Evolutionary conservation across 2,888 invertebrate genomes (phyloP), one percentile per base, ranked within the genome.

Genomic region (Abrostola tripartita): DNA sequence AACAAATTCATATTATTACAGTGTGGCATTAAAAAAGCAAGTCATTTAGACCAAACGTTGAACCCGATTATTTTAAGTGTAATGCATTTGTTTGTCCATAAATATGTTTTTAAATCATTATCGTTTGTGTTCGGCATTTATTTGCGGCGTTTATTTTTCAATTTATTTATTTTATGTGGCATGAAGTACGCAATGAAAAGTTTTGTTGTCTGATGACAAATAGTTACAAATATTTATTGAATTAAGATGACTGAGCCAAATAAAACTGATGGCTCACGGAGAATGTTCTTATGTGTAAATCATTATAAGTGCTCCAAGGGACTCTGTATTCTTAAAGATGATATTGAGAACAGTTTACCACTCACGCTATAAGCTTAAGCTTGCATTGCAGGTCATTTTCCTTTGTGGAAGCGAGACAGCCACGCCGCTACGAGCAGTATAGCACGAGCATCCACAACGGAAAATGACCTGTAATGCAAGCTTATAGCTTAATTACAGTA

Each of bases 221-320:
- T 51, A 56, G 38, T 52, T 61, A n/a, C 37, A 37, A 53, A 47
- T 2, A 55, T 53, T 56, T 60, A 59, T 12, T 52, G 35, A 14
- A 50, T 69, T 56, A 51, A 1, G 12, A 53, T 44, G 42, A 52
- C 12, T 0, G 38, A 62, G 52, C 62, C 59, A 71, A 63, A 49
- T 37, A 9, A 51, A 40, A 37, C 56, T 44, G n/a, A n/a, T 11
- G 40, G 11, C 8, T 11, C n/a, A 9, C 10, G 8, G 10, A 14
- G 5, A 36, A 12, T 35, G 36, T 37, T 42, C 10, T 56, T 40
- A 38, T 14, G 24, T 35, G 44, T 44, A 35, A 52, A 52, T 55
- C 4, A 2, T 24, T 24, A 4, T 24, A 24, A 24, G 24, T 2
- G 1, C 24, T 24, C 24, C 24, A 24, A 24, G 24, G 24, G 24